phyloP scores from a whole-genome alignment of 2,797 vertebrate genomes.

The Oreochromis grahami region DNA sequence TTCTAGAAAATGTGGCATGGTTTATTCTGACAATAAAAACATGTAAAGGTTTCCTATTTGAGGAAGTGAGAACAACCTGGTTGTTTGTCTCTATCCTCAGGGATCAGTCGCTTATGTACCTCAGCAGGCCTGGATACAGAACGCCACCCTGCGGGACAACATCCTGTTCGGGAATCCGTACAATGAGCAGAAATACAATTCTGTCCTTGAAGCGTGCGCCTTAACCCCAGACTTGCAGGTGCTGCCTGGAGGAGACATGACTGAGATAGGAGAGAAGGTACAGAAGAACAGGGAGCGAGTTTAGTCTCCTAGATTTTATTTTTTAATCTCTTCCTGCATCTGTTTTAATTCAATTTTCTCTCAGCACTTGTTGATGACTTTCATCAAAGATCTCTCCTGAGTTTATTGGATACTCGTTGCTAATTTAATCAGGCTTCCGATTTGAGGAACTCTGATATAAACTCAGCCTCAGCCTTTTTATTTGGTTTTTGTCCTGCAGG shows the following conservation, averaged over 20 bases:
- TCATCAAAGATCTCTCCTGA: not conserved
- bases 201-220: conserved; percentile 87
- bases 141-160: conserved; percentile 90
- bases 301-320: not conserved
- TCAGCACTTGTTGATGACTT: not conserved
- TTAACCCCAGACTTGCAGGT: conserved; percentile 90
- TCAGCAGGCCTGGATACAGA: conserved; percentile 99
- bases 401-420: not conserved
- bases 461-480: not conserved
- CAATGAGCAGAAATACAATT: conserved; percentile 83
- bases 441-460: not conserved
- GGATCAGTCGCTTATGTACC: conserved; percentile 94
- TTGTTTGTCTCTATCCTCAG: conserved; percentile 59
- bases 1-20: not conserved
- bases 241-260: conserved; percentile 91
- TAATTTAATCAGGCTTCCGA: not conserved
- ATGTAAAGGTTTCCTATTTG: not conserved
- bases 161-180: conserved; percentile 87
- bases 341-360: not conserved
- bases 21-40: not conserved
- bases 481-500: conserved; percentile 66
- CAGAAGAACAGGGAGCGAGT: not conserved
- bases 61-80: not conserved
- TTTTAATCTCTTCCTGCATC: not conserved
- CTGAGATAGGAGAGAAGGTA: conserved; percentile 98